A percentile compares a stretch with the other conserved stretches of the same genome.
These are phyloP conservation scores for Urophycis tenuis DNA, from an alignment of 2,797 vertebrate species.

Conservation along the genomic window DNA sequence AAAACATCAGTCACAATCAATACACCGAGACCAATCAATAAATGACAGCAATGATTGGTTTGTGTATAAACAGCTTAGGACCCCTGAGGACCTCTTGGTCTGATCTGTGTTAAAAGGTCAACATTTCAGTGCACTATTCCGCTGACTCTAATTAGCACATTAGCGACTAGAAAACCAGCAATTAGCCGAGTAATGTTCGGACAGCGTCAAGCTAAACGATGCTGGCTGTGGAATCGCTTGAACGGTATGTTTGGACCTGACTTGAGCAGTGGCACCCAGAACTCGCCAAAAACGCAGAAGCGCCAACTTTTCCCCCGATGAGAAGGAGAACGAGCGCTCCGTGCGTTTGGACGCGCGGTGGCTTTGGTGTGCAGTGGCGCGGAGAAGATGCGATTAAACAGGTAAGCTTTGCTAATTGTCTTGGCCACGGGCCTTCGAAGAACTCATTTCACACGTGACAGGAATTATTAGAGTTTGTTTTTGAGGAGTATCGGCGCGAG, in stretches of 20 bases:
- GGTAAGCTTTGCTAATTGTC: constrained; percentile 55
- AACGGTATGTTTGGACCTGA: neutral
- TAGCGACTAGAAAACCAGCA: neutral
- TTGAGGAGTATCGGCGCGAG: neutral
- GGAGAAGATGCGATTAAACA: constrained; percentile 60
- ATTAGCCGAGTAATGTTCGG: neutral
- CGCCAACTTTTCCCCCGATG: neutral
- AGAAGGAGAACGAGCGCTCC: constrained; percentile 14
- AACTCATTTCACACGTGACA: constrained; percentile 57
- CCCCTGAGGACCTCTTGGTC: neutral
- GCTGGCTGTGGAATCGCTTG: neutral
- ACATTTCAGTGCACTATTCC: neutral
- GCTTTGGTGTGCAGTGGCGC: constrained; percentile 38
- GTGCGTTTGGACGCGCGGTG: constrained; percentile 25
- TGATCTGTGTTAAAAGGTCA: neutral
- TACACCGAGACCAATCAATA: neutral
- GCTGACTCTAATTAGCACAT: neutral
- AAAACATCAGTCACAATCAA: too few relatives aligned
- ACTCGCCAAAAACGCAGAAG: neutral
- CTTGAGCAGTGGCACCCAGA: neutral
- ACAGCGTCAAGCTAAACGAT: neutral
- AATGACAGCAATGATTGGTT: neutral
- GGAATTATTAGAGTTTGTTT: constrained; percentile 23
- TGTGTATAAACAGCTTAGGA: neutral
- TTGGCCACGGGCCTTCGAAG: constrained; percentile 33